A percentile compares a stretch with the other conserved stretches of the same genome.
phyloP scores from a whole-genome alignment of 2,888 invertebrate genomes.

The Polymixis lichenea region DNA sequence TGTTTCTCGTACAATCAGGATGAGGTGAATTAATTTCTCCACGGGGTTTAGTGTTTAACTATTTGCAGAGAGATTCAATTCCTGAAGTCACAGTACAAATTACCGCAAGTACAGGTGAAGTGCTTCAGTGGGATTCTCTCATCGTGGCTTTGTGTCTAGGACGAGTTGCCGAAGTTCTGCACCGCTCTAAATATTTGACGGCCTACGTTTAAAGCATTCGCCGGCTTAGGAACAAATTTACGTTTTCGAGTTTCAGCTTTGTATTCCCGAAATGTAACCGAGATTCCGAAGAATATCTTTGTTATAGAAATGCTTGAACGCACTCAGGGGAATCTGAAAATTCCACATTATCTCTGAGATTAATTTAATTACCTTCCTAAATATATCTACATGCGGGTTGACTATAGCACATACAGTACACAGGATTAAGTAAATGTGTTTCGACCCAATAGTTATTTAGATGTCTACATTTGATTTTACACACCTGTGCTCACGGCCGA shows the following conservation, averaged over 20 bases:
- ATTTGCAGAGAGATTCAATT: constrained; percentile 75
- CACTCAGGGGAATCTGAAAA: constrained; percentile 34
- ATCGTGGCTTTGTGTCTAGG: constrained; percentile 73
- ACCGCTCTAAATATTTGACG: constrained; percentile 74
- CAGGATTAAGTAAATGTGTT: constrained; percentile 80
- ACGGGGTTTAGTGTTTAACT: constrained; percentile 70
- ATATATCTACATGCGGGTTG: constrained; percentile 51
- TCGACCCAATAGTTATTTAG: constrained; percentile 79
- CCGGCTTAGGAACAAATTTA: constrained; percentile 79
- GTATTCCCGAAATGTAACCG: constrained; percentile 75
- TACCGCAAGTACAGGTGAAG: constrained; percentile 73
- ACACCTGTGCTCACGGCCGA: constrained; percentile 82
- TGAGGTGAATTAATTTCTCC: constrained; percentile 74
- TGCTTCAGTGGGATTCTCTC: constrained; percentile 64
- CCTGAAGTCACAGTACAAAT: constrained; percentile 77
- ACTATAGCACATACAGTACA: constrained; percentile 58
- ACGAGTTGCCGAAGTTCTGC: constrained; percentile 71
- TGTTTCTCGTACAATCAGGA: constrained; percentile 66
- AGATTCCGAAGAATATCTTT: constrained; percentile 73
- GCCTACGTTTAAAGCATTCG: constrained; percentile 76
- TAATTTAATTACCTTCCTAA: constrained; percentile 47
- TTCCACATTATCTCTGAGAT: constrained; percentile 52
- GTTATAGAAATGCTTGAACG: constrained; percentile 66
- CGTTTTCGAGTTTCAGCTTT: constrained; percentile 75
- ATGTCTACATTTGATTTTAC: constrained; percentile 84